A percentile compares a stretch with the other conserved stretches of the same genome.
Evolutionary conservation across 2,797 vertebrate species (phyloP).

Genomic region (Acanthopagrus latus): DNA sequence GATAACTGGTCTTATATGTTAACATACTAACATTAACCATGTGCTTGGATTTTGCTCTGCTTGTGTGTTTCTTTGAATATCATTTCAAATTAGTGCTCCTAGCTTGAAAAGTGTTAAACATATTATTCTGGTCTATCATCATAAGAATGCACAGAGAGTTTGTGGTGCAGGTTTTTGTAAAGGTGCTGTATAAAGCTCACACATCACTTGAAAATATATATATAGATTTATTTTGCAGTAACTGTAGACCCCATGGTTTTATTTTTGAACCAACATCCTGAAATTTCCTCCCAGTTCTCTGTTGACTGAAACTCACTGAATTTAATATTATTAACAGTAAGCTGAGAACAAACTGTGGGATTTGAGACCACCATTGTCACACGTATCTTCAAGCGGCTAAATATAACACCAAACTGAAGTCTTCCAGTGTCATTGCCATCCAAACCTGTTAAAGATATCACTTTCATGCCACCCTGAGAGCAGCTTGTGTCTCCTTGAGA

Average conservation of each 20-base stretch:
- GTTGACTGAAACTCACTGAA: neutral
- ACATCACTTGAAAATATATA: constrained; percentile 2
- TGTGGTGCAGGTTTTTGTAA: neutral
- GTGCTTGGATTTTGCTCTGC: no score
- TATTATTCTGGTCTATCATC: no score
- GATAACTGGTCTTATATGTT: no score
- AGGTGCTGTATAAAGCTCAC: neutral
- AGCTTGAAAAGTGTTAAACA: no score
- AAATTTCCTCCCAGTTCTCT: neutral
- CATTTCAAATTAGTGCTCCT: no score
- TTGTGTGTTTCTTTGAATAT: no score
- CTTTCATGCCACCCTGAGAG: constrained; percentile 53
- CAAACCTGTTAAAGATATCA: constrained; percentile 46
- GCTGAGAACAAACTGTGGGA: neutral
- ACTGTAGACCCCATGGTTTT: neutral
- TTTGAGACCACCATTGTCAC: neutral
- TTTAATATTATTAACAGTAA: neutral
- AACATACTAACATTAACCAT: no score
- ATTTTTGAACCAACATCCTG: neutral
- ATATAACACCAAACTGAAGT: constrained; percentile 37
- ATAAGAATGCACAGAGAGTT: neutral
- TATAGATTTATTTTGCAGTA: no score
- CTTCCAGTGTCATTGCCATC: constrained; percentile 43
- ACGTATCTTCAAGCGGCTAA: constrained; percentile 40
- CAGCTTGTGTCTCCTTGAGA: constrained; percentile 65